These are phyloP conservation scores for Drosophila anceps DNA, from an alignment of 2,888 invertebrate species.

Conservation along the genomic window DNA sequence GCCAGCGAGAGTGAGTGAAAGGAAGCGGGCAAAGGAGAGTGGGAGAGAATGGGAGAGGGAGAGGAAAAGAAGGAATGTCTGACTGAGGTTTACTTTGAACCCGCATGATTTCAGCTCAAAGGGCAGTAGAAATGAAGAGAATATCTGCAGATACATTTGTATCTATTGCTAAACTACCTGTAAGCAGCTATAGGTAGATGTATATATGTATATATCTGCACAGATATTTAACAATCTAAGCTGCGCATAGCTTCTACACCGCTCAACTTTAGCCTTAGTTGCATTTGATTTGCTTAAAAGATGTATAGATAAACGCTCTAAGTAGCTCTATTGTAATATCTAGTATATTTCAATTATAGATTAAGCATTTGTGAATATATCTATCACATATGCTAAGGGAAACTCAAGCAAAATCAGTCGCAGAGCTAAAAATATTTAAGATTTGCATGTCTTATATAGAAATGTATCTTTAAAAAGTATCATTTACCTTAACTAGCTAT, in stretches of 20 bases:
- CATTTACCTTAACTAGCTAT: not conserved
- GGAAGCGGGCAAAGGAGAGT: not conserved
- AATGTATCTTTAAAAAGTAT: not conserved
- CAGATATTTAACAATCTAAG: too few relatives aligned
- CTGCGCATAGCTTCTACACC: too few relatives aligned
- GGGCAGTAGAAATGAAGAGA: not conserved
- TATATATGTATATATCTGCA: not conserved
- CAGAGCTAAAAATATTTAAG: too few relatives aligned
- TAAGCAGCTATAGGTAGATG: not conserved
- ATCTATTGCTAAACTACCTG: not conserved
- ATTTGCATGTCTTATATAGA: too few relatives aligned
- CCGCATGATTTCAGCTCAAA: not conserved
- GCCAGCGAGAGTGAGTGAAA: not conserved
- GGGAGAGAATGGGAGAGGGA: not conserved
- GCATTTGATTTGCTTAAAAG: too few relatives aligned
- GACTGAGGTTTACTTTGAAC: not conserved
- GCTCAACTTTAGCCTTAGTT: too few relatives aligned
- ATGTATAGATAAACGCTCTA: too few relatives aligned
- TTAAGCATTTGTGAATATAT: too few relatives aligned
- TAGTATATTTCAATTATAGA: too few relatives aligned
- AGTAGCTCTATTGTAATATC: too few relatives aligned
- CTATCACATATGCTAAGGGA: not conserved
- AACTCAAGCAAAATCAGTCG: too few relatives aligned
- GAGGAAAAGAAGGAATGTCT: not conserved
- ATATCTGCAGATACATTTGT: constrained; percentile 3